These are phyloP conservation scores for Centrocercus urophasianus DNA, from an alignment of 2,113 vertebrate species.

Conservation along the genomic window DNA sequence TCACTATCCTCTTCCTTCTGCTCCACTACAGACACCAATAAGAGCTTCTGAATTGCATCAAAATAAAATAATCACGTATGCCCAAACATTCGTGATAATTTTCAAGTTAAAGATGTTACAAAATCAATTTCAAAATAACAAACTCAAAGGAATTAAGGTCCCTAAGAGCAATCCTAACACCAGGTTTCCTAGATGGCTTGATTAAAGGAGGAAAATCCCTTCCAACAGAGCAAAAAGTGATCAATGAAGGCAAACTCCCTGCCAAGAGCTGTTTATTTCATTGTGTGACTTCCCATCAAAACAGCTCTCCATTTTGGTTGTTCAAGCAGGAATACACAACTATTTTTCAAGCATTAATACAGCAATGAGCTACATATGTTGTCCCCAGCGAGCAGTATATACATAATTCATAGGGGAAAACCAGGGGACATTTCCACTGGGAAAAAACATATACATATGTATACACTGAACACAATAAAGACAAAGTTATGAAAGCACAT, in stretches of 20 bases:
- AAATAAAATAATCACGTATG: not conserved
- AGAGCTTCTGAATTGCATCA: slow-evolving; percentile 1
- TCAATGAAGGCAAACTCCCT: not conserved
- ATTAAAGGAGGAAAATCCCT: not conserved
- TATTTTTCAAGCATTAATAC: slow-evolving; percentile 16
- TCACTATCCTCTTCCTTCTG: slow-evolving; percentile 31
- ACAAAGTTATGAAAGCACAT: not conserved
- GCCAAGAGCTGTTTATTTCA: not conserved
- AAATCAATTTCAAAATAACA: not conserved
- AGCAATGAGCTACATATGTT: not conserved
- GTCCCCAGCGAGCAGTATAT: not conserved
- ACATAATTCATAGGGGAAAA: slow-evolving; percentile 9
- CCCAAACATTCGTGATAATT: not conserved
- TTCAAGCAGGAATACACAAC: not conserved
- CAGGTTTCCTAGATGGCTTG: too few relatives aligned
- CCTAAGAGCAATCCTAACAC: not conserved
- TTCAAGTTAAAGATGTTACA: not conserved
- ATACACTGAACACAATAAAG: not conserved
- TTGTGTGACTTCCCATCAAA: not conserved
- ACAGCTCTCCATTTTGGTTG: not conserved
- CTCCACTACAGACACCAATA: slow-evolving; percentile 16
- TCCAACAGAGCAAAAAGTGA: not conserved
- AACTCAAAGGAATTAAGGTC: not conserved
- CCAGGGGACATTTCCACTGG: not conserved
- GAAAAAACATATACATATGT: not conserved